A percentile compares a stretch with the other conserved stretches of the same genome.
Evolutionary conservation across 2,888 invertebrate genomes (phyloP).

Genomic region (Thera britannica): DNA sequence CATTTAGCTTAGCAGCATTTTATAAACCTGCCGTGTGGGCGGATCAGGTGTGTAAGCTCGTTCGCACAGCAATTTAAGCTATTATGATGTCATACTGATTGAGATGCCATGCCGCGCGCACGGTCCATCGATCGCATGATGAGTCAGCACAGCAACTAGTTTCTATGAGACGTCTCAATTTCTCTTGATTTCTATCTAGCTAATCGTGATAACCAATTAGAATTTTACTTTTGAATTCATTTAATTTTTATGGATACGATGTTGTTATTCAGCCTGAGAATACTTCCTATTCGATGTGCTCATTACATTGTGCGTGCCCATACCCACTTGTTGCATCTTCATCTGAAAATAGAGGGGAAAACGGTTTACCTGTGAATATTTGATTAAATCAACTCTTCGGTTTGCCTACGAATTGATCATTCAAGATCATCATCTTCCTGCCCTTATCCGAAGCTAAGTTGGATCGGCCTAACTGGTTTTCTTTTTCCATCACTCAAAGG

Average conservation of each 20-base stretch:
- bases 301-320: background rate
- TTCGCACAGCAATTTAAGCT: conserved; percentile 67
- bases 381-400: background rate
- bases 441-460: no score
- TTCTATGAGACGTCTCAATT: conserved; percentile 29
- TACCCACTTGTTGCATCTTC: background rate
- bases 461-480: no score
- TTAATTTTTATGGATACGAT: conserved; percentile 7
- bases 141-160: conserved; percentile 49
- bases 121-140: conserved; percentile 50
- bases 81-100: conserved; percentile 64
- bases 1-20: conserved; percentile 49
- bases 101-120: conserved; percentile 55
- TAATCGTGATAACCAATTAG: conserved; percentile 1
- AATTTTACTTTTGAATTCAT: conserved; percentile 14
- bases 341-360: background rate
- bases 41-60: conserved; percentile 65
- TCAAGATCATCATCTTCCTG: background rate
- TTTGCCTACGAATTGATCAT: background rate
- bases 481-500: no score
- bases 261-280: conserved; percentile 2
- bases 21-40: conserved; percentile 54
- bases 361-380: no score
- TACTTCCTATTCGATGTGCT: background rate
- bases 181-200: conserved; percentile 16